These are phyloP conservation scores for Arge pagana DNA, from an alignment of 2,888 invertebrate genomes.

Conservation along the genomic window DNA sequence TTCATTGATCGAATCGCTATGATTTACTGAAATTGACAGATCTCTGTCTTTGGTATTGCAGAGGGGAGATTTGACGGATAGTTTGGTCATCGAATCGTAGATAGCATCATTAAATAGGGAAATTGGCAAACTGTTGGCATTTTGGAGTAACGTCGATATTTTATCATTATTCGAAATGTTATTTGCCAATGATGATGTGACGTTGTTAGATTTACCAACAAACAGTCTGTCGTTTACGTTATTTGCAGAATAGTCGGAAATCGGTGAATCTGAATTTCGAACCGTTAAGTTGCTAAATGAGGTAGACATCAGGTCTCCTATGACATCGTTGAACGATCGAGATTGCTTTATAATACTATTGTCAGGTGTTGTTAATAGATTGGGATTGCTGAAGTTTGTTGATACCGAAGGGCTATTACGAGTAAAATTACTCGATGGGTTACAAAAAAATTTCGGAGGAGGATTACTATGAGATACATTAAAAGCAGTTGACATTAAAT, in stretches of 20 bases:
- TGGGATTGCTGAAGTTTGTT: conserved; percentile 36
- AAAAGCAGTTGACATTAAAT: conserved; percentile 46
- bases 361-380: conserved; percentile 23
- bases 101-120: conserved; percentile 39
- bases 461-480: conserved; percentile 32
- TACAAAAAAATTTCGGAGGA: conserved; percentile 30
- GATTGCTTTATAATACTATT: conserved; percentile 21
- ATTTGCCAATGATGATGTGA: conserved; percentile 27
- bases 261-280: conserved; percentile 8
- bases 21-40: conserved; percentile 47
- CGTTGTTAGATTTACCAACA: background rate
- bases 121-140: conserved; percentile 36
- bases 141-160: conserved; percentile 23
- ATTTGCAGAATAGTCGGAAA: conserved; percentile 27
- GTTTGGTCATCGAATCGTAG: conserved; percentile 39
- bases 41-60: conserved; percentile 41
- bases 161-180: conserved; percentile 13
- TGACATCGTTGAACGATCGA: conserved; percentile 30
- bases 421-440: conserved; percentile 31
- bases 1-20: conserved; percentile 6
- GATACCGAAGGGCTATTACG: conserved; percentile 33
- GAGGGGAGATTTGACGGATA: conserved; percentile 33
- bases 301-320: conserved; percentile 38
- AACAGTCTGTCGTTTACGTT: conserved; percentile 8
- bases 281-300: conserved; percentile 35